Base-by-base conservation (phyloP, 2,888 invertebrate genomes). In the Ophraella communa region DNA sequence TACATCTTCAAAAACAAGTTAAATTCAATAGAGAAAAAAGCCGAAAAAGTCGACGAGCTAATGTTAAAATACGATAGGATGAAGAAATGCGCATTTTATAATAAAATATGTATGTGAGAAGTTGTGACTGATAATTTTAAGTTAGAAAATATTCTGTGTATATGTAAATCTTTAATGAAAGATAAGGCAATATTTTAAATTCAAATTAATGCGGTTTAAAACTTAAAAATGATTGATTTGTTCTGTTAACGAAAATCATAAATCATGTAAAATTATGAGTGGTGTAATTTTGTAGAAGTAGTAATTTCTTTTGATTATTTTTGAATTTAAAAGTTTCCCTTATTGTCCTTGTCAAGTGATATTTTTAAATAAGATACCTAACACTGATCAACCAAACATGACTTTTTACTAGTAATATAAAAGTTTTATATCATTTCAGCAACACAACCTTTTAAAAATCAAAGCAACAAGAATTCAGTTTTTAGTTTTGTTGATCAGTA, bases 11-110 rank as follows among this genome's bases (percentile, higher is more conserved):
- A 77, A 65, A 75, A 69, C 51, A 76, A 76, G 66, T 56, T 78
- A 33, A 71, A 56, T 23, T 64, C 66, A 20, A 69, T 79, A 17
- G 77, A 78, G 55, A 73, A 74, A 64, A 77, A 76, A 67, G 69
- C 77, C 4, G 74, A 71, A 61, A 75, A 73, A 71, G 71, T 75
- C 11, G 77, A 79, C 60, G 78, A 78, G 59, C 52, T 75, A 8
- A 45, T 70, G 39, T 54, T 65, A 14, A 73, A 71, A 65, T 73
- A 72, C 42, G 74, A 73, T 45, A 70, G 69, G 60, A 66, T 73
- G 44, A 71, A 67, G 56, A 73, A 72, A 64, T 71, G 73, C 64
- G 71, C 70, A 17, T 67, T 73, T 27, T 67, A 69, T 35, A 71
- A 70, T 59, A 71, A 73, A 67, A 73, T 71, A 42, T 73, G 71